Evolutionary conservation across 2,888 invertebrate genomes (phyloP).

Genomic region (Caenorhabditis auriculariae): DNA sequence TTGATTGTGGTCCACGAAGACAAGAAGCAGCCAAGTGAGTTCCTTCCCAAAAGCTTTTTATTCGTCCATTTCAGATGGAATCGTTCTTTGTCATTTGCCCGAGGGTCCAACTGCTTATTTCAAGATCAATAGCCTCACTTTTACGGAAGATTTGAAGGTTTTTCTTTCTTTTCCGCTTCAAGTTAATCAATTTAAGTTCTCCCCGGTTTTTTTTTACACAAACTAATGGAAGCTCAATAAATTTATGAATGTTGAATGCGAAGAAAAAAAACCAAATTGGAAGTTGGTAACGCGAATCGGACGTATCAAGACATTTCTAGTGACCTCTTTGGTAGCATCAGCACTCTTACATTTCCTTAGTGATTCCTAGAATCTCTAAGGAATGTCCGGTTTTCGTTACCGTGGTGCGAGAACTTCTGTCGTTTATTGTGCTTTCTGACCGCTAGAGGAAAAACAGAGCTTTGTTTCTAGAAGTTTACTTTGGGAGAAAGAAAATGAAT

Average conservation of each 20-base stretch:
- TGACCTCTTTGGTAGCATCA: too few species aligned
- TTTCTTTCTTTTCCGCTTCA: background rate
- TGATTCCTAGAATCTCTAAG: too few species aligned
- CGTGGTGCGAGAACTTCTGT: background rate
- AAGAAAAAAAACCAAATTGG: background rate
- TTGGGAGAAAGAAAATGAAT: too few species aligned
- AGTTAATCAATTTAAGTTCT: background rate
- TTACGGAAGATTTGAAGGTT: conserved; percentile 80
- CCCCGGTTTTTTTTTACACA: background rate
- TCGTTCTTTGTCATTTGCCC: conserved; percentile 89
- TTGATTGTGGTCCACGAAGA: conserved; percentile 92
- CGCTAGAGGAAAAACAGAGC: too few species aligned
- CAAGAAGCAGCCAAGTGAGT: conserved; percentile 78
- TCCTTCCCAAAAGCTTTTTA: too few species aligned
- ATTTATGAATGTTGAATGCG: background rate
- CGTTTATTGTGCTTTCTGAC: background rate
- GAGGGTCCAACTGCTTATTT: conserved; percentile 96
- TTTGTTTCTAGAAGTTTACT: too few species aligned
- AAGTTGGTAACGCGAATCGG: too few species aligned
- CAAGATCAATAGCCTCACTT: conserved; percentile 85
- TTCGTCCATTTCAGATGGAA: conserved; percentile 77
- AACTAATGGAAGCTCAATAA: too few species aligned
- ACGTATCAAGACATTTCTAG: too few species aligned
- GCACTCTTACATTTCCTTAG: too few species aligned
- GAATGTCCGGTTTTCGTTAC: too few species aligned